Evolutionary conservation across 2,797 vertebrate genomes (phyloP).

Genomic region (Amphiprion clarkii): DNA sequence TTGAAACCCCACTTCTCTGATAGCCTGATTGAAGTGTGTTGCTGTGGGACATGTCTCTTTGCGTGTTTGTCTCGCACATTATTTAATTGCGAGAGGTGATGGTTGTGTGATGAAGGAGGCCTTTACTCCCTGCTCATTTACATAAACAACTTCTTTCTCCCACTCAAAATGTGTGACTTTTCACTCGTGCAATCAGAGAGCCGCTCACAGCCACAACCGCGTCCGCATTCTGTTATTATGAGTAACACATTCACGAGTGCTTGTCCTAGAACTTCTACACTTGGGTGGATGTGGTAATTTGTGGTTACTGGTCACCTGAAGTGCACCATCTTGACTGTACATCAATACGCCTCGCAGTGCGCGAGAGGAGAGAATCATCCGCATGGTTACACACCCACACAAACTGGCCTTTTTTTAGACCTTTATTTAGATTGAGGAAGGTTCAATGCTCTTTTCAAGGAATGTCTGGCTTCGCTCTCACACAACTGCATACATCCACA

Average conservation of each 20-base stretch:
- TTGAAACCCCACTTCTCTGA: slow-evolving; percentile 24
- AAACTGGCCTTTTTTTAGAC: slow-evolving; percentile 12
- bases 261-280: neutral
- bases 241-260: slow-evolving; percentile 3
- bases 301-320: slow-evolving; percentile 19
- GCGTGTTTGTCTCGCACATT: slow-evolving; percentile 29
- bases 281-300: slow-evolving; percentile 9
- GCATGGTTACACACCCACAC: slow-evolving; percentile 24
- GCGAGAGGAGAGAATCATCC: slow-evolving; percentile 1
- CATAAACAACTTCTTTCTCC: slow-evolving; percentile 23
- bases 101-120: slow-evolving; percentile 17
- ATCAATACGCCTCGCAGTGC: neutral
- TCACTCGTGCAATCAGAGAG: slow-evolving; percentile 20
- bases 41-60: slow-evolving; percentile 12
- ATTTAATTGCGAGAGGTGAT: slow-evolving; percentile 43
- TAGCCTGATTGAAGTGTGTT: slow-evolving; percentile 24
- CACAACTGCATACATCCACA: neutral
- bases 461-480: neutral
- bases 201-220: neutral
- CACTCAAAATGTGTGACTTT: slow-evolving; percentile 16
- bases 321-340: slow-evolving; percentile 11
- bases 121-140: slow-evolving; percentile 15
- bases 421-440: slow-evolving; percentile 8
- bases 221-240: slow-evolving; percentile 11
- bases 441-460: slow-evolving; percentile 25